Percentiles rank a stretch among this genome's conserved stretches.
Evolutionary conservation across 2,113 vertebrate species (phyloP).

Genomic region (Camarhynchus parvulus): DNA sequence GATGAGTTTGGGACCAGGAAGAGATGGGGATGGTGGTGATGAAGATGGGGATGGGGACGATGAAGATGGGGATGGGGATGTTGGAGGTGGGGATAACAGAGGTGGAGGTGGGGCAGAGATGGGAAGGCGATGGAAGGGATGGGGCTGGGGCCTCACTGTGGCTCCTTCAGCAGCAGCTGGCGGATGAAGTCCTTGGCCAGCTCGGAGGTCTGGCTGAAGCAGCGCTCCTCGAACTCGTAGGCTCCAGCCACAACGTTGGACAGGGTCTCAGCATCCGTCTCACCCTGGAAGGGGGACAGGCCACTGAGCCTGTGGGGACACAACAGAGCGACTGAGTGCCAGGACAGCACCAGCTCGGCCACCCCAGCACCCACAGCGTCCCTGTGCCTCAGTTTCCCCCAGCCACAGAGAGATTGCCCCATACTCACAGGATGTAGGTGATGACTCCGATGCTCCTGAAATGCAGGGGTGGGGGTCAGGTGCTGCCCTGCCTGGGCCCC

Average conservation of each 20-base stretch:
- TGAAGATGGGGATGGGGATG: neutral
- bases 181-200: conserved; percentile 83
- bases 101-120: no score
- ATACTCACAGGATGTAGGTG: conserved; percentile 82
- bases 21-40: neutral
- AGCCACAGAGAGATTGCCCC: neutral
- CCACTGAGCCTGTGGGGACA: conserved; percentile 82
- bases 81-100: no score
- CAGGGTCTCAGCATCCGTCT: conserved; percentile 79
- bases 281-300: conserved; percentile 83
- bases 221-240: conserved; percentile 76
- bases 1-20: no score
- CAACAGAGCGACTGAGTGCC: neutral
- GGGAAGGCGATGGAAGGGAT: neutral
- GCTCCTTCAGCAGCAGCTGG: conserved; percentile 79
- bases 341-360: accelerated
- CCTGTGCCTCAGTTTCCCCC: neutral
- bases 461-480: neutral
- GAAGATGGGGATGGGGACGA: neutral
- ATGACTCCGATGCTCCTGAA: conserved; percentile 85
- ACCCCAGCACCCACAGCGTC: neutral
- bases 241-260: conserved; percentile 71
- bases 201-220: conserved; percentile 75
- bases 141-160: conserved; percentile 55
- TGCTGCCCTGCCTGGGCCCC: accelerated